Base-by-base conservation (phyloP, 2,113 vertebrate genomes). In the Hippolais icterina region DNA sequence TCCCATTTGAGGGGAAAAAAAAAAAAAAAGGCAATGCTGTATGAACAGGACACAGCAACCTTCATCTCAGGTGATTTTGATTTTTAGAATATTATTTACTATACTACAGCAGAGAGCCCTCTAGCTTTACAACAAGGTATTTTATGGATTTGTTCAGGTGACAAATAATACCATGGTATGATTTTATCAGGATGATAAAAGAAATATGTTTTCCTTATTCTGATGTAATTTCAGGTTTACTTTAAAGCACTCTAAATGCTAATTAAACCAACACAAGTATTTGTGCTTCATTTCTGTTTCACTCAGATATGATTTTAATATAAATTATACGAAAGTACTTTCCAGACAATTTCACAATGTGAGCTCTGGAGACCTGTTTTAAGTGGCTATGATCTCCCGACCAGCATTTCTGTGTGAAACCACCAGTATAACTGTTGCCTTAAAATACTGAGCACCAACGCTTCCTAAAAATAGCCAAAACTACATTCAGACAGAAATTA, bases 161-260 rank as follows among this genome's bases (percentile, higher is more conserved):
- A 31, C 39, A 94, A 84, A 82, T 52, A 84, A 82, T 52, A 75
- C 14, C 15, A 33, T 24, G 19, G 37, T 19, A 60, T 49, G 47
- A 64, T 46, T 87, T 95, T 93, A 87, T 83, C 74, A 69, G 50
- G 27, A 61, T 35, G 64, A 74, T 82, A 69, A 94, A 92, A 68
- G 28, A 72, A 75, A 44, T 42, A 60, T 35, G 7, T 88, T 89
- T 79, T 56, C 41, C 23, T 85, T 89, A 46, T 21, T 89, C 50
- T 83, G n/a, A 80, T 85, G 66, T 54, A 72, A 94, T 87, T 90
- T 94, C 47, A 80, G 17, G 18, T 56, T 89, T 75, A 66, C 11
- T 68, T 84, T 69, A 92, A 77, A 53, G 17, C 27, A 61, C 27
- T 59, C 5, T 35, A 76, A 83, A 63, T 50, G 66, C 28, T 64